Evolutionary conservation across 2,888 invertebrate genomes (phyloP).

Genomic region (Lordiphosa fenestrarum): DNA sequence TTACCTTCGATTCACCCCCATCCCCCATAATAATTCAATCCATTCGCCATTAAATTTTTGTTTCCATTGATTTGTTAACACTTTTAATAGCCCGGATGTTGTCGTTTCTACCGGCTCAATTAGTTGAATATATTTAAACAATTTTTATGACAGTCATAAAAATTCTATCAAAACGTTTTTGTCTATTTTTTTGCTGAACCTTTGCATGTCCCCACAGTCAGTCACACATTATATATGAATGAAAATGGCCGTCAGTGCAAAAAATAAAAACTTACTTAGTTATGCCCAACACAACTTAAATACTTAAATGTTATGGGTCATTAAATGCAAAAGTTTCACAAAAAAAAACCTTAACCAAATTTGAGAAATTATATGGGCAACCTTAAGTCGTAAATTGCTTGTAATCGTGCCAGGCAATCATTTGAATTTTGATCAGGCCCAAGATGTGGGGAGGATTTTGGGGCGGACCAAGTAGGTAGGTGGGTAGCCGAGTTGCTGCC

Average conservation of each 20-base stretch:
- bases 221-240: conserved; percentile 19
- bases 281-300: conserved; percentile 45
- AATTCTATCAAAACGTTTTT: conserved; percentile 17
- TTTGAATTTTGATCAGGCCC: conserved; percentile 61
- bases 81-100: conserved; percentile 54
- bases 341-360: conserved; percentile 20
- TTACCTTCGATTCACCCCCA: too few species aligned
- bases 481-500: neutral
- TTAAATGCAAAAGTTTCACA: conserved; percentile 54
- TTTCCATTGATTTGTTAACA: conserved; percentile 26
- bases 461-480: neutral
- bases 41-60: neutral
- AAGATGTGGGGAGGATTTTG: neutral
- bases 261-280: conserved; percentile 10
- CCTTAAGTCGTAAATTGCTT: conserved; percentile 66
- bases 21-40: too few species aligned
- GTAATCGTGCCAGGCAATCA: conserved; percentile 65
- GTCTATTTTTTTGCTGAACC: conserved; percentile 4
- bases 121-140: conserved; percentile 50
- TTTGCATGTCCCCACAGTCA: conserved; percentile 36
- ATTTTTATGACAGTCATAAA: conserved; percentile 53
- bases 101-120: conserved; percentile 47
- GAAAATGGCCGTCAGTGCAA: conserved; percentile 21
- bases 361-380: conserved; percentile 53
- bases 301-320: conserved; percentile 52